Percentiles rank a stretch among this genome's conserved stretches.
These are phyloP conservation scores for Teleiodes luculella DNA, from an alignment of 2,888 invertebrate species.

Conservation along the genomic window DNA sequence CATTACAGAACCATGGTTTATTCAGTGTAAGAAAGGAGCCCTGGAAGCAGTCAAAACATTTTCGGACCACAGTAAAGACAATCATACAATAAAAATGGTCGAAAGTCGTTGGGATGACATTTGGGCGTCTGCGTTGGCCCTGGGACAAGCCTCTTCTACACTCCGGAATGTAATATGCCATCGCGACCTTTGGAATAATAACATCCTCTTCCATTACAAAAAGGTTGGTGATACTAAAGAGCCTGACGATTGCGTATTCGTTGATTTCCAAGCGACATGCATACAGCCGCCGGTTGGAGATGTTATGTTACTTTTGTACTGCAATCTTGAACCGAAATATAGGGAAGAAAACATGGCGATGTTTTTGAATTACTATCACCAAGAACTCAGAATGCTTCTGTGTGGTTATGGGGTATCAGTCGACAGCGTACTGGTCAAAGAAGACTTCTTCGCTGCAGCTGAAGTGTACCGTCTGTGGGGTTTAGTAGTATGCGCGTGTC, in stretches of 20 bases:
- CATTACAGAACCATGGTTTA: slow-evolving; percentile 48
- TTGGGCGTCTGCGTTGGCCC: slow-evolving; percentile 47
- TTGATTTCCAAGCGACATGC: slow-evolving; percentile 84
- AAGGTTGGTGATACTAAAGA: slow-evolving; percentile 30
- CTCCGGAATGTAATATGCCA: slow-evolving; percentile 77
- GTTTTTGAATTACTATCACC: slow-evolving; percentile 79
- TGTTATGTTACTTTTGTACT: slow-evolving; percentile 74
- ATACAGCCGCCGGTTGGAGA: slow-evolving; percentile 84
- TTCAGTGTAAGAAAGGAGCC: slow-evolving; percentile 57
- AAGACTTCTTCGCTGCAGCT: slow-evolving; percentile 63
- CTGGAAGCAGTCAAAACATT: slow-evolving; percentile 49
- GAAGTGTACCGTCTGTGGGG: slow-evolving; percentile 74
- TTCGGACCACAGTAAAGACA: slow-evolving; percentile 47
- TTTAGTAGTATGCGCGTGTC: slow-evolving; percentile 75
- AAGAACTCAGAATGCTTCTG: slow-evolving; percentile 63
- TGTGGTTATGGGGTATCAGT: slow-evolving; percentile 51
- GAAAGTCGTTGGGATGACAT: slow-evolving; percentile 47
- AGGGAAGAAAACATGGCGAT: slow-evolving; percentile 67
- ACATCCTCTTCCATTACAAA: slow-evolving; percentile 76
- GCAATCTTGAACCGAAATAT: slow-evolving; percentile 69
- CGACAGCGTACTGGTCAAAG: slow-evolving; percentile 53
- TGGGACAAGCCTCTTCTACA: slow-evolving; percentile 45
- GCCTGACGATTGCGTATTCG: slow-evolving; percentile 79
- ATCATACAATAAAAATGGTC: slow-evolving; percentile 35
- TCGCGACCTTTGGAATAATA: slow-evolving; percentile 82